Evolutionary conservation across 2,113 vertebrate genomes (phyloP), one percentile per base, ranked within the genome.

Genomic region (Dissostichus mawsoni): DNA sequence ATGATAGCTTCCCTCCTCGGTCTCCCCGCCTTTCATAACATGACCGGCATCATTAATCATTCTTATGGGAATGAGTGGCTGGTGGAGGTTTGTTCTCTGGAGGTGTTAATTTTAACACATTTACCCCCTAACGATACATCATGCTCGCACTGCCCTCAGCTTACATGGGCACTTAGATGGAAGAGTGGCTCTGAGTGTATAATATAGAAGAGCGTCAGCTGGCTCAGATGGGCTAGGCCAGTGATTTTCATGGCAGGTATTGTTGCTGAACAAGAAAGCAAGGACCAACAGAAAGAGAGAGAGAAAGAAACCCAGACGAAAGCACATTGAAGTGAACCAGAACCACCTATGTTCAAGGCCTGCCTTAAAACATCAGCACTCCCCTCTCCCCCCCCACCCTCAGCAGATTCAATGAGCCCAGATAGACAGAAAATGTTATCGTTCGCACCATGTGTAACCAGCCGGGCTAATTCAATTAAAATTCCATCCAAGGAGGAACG

Each of bases 391-490:
- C 29, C 55, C 45, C 53, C 47, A 12, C 48, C 55, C 71, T 47
- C 70, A 75, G 67, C 1, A 5, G 78, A 86, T 86, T 91, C 90
- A 93, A 82, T 89, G 87, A 90, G 89, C 67, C 89, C 82, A 85
- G 84, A 92, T 91, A 90, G 91, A 93, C 90, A 92, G 90, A 92
- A 93, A 93, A 92, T 92, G 92, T 93, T 94, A 92, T 93, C 92
- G 87, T 91, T 90, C 62, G 57, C 86, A 88, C 92, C 92, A 91
- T 93, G 93, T 92, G 92, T 92, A 94, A 91, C 91, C 88, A 93
- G 82, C 85, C 91, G 59, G 86, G 82, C 90, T 93, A 94, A 92
- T 94, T 93, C 90, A 94, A 94, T 94, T 94, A 93, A 93, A 93
- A 91, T 91, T 93, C 92, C 90, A 92, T 92, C 85, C 81, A 66